Evolutionary conservation across 1,140 invertebrate species (phyloP), one percentile per base, ranked within the genome.

Genomic region (Drosophila takahashii): DNA sequence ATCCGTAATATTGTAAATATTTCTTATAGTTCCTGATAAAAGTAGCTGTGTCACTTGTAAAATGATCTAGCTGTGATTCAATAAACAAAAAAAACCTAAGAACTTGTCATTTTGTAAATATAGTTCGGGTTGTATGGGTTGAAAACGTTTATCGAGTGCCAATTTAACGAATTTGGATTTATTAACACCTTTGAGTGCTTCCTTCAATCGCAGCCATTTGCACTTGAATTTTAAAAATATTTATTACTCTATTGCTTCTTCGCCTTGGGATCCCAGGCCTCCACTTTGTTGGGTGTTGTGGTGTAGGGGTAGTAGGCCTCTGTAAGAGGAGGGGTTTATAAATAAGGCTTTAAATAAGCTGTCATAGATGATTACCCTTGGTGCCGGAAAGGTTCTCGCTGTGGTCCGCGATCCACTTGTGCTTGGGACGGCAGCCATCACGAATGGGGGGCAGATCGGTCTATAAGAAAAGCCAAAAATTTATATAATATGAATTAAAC

Each of bases 351-450:
- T n/a, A n/a, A 27, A 4, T 4, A 1, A 27, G 7, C 3, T 26
- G 3, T 13, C 32, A 13, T 32, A 27, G n/a, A 22, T 7, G 2
- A 22, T 79, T 79, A 92, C 94, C 93, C 6, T 94, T 92, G 0
- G 97, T 98, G 29, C 97, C 98, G 13, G 96, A 96, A 22, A 95
- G 58, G 92, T 99, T 99, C 86, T 96, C 95, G 27, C 94, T 95
- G 91, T 98, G 96, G 59, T 97, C 95, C 4, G 93, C 77, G 94
- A 98, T 96, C 98, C 98, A 99, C 80, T 95, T 95, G 90, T 98
- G 95, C 67, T 96, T 95, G 2, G 96, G 96, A 50, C 96, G 93
- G 56, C 92, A 92, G 0, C 95, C 95, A 90, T 97, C 96, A 91
- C 95, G 92, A 37, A 92, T 91, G 13, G 94, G 94, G 10, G 92